Evolutionary conservation across 2,113 vertebrate species (phyloP), one percentile per base, ranked within the genome.

Genomic region (Microtus pennsylvanicus): DNA sequence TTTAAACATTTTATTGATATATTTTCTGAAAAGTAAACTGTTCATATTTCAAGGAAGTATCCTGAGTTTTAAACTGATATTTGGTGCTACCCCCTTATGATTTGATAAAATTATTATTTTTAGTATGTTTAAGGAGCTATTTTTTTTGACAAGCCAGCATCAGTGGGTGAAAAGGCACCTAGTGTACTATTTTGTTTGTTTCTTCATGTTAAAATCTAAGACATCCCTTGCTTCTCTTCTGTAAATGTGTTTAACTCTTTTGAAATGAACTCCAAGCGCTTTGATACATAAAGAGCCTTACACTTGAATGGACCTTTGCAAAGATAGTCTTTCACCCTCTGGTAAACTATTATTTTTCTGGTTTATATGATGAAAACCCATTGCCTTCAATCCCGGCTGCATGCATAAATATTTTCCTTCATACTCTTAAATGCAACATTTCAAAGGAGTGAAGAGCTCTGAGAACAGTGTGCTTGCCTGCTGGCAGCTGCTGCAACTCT

Each of bases 281-380:
- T 94, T 67, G 61, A 91, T 75, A 83, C 21, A 93, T n/a, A 97
- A 80, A 89, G 90, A 95, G 55, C 5, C 47, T 94, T 70, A 91
- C 14, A 78, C 38, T 95, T 89, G 81, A 93, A 63, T 72, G 38
- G 90, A 89, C 38, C 12, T 96, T 97, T 97, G 89, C 65, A 96
- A 96, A 97, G 96, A 67, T 74, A 90, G 19, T 52, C 38, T 95
- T 85, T 96, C 69, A 74, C 38, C 90, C 77, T 83, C 80, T 78
- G 47, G 81, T 82, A 92, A 97, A 97, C 92, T 81, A 91, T 33
- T 95, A 78, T 92, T 96, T 96, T 95, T n/a, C 63, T 92, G 52
- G 26, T 95, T 92, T 10, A 30, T 67, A 88, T 89, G n/a, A 94
- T 91, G 95, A 97, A 91, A 96, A 95, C 35, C 85, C 93, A 75